Percentiles rank a stretch among this genome's conserved stretches.
Evolutionary conservation across 64 coral and sea anemone genomes (phyloP).

Genomic region (Trachythela sp.): DNA sequence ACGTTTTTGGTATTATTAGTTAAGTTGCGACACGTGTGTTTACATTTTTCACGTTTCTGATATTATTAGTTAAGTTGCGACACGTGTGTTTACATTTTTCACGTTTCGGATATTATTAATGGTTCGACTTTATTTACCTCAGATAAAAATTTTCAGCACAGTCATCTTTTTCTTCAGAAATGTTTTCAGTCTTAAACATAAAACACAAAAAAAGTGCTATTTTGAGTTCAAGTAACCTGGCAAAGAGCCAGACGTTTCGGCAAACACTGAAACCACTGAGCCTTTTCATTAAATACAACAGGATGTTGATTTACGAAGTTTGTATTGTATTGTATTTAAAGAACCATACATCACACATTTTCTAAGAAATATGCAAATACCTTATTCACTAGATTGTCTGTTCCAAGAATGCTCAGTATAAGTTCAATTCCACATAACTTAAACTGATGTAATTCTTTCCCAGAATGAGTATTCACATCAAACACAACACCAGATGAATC

Average conservation of each 20-base stretch:
- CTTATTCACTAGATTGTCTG: conserved; percentile 52
- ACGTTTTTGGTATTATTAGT: too few relatives aligned
- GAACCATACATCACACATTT: too few relatives aligned
- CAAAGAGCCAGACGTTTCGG: too few relatives aligned
- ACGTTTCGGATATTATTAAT: too few relatives aligned
- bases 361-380: conserved; percentile 33
- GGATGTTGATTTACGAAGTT: too few relatives aligned
- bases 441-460: conserved; percentile 84
- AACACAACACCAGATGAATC: conserved; percentile 57
- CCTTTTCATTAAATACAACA: not conserved
- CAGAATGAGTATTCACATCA: conserved; percentile 68
- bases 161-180: not conserved
- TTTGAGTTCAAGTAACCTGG: not conserved
- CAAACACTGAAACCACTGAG: too few relatives aligned
- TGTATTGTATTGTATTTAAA: too few relatives aligned
- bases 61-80: too few relatives aligned
- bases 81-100: too few relatives aligned
- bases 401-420: conserved; percentile 56
- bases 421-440: conserved; percentile 65
- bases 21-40: too few relatives aligned
- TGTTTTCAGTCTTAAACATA: not conserved
- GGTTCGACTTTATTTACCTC: not conserved
- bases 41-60: too few relatives aligned
- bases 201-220: not conserved
- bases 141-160: not conserved